These are phyloP conservation scores for Aurelia aurita complex sp. Pacific DNA, from an alignment of 30 jellyfish, hydroid and myxozoan genomes.

Conservation along the genomic window DNA sequence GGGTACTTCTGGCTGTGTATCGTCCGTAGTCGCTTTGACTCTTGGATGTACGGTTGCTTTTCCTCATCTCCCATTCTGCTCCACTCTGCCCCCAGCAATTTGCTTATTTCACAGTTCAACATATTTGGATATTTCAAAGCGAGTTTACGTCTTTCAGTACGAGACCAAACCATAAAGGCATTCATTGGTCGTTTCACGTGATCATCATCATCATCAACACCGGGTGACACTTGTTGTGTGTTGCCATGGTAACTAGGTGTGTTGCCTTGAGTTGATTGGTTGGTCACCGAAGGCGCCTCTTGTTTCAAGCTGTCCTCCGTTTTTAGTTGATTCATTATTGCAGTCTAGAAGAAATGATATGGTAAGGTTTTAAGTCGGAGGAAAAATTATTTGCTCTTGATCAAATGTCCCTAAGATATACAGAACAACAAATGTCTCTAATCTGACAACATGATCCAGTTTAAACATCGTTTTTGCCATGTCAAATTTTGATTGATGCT, in stretches of 20 bases:
- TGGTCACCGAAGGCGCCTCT: slow-evolving; percentile 43
- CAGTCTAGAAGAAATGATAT: background rate
- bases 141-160: slow-evolving; percentile 96
- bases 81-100: slow-evolving; percentile 99
- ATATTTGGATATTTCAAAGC: slow-evolving; percentile 98
- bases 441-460: too few relatives aligned
- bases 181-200: slow-evolving; percentile 99
- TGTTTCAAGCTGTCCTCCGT: slow-evolving; percentile 57
- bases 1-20: slow-evolving; percentile 98
- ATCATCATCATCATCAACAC: slow-evolving; percentile 92
- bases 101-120: slow-evolving; percentile 98
- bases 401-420: too few relatives aligned
- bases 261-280: slow-evolving; percentile 36
- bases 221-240: slow-evolving; percentile 34
- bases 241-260: slow-evolving; percentile 43
- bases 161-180: slow-evolving; percentile 99
- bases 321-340: slow-evolving; percentile 68
- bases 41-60: slow-evolving; percentile 94
- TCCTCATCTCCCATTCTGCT: slow-evolving; percentile 98
- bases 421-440: too few relatives aligned
- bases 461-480: too few relatives aligned
- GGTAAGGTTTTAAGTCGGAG: too few relatives aligned
- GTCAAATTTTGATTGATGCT: too few relatives aligned
- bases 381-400: too few relatives aligned
- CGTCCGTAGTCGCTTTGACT: slow-evolving; percentile 87